phyloP scores from a whole-genome alignment of 2,113 vertebrate genomes.

The Glareola pratincola region DNA sequence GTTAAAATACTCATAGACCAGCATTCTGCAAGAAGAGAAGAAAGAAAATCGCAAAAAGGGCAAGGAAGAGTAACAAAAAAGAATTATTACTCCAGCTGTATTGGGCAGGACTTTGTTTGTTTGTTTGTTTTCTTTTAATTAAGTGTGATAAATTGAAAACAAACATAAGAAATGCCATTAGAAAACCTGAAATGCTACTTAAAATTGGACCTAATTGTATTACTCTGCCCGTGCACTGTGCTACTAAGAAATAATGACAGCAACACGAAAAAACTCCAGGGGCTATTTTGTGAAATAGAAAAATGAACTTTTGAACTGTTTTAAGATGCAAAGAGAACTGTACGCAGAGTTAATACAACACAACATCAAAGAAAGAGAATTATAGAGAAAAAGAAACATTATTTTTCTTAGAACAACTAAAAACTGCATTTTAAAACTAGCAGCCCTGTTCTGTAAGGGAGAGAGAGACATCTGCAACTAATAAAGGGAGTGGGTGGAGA shows the following conservation, averaged over 20 bases:
- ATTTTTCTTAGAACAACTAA: neutral
- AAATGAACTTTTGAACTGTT: neutral
- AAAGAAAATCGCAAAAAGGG: neutral
- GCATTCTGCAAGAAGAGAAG: neutral
- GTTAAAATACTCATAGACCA: neutral
- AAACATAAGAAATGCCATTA: neutral
- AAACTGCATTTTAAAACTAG: neutral
- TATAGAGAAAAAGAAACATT: neutral
- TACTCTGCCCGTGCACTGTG: neutral
- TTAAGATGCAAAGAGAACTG: neutral
- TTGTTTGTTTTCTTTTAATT: neutral
- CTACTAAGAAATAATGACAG: neutral
- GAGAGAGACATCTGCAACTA: conserved; percentile 12
- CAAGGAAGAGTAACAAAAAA: neutral
- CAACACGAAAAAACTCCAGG: neutral
- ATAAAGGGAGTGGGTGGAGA: conserved; percentile 3
- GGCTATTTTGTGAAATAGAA: neutral
- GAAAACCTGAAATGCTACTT: neutral
- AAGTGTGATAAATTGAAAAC: neutral
- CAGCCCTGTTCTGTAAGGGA: neutral
- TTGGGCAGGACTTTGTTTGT: neutral
- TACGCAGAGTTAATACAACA: neutral
- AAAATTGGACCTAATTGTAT: neutral
- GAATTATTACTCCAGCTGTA: neutral
- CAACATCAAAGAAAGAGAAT: neutral